Evolutionary conservation across 2,113 vertebrate genomes (phyloP).

Genomic region (Corythaixoides concolor): DNA sequence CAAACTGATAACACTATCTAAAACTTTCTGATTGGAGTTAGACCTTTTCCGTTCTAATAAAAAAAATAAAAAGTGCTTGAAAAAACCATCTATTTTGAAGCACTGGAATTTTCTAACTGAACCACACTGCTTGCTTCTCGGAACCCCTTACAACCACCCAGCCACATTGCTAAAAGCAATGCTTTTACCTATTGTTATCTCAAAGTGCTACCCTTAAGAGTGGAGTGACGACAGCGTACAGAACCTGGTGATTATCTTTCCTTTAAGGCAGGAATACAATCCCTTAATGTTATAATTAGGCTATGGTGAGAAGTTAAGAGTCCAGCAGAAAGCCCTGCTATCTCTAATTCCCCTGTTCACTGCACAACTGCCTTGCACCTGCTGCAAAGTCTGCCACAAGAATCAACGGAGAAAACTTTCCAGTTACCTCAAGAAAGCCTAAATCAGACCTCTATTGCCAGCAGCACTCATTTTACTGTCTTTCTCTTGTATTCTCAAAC

Average conservation of each 20-base stretch:
- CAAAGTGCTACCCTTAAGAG: background rate
- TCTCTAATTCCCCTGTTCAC: background rate
- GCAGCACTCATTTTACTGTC: background rate
- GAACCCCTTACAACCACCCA: background rate
- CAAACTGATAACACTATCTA: rapidly evolving
- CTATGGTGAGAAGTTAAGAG: background rate
- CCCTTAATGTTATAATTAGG: background rate
- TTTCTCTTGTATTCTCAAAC: background rate
- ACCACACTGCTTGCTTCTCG: background rate
- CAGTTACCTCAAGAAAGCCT: background rate
- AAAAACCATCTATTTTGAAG: background rate
- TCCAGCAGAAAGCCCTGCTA: background rate
- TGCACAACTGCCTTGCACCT: background rate
- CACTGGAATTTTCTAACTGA: background rate
- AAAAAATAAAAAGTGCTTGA: background rate
- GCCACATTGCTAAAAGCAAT: background rate
- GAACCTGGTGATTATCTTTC: background rate
- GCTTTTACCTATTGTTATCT: background rate
- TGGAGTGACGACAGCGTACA: background rate
- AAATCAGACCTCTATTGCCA: background rate
- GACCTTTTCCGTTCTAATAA: background rate
- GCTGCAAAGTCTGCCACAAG: background rate
- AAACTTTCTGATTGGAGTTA: background rate
- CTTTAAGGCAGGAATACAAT: background rate
- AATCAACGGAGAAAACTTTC: background rate